Percentiles rank a stretch among this genome's conserved stretches.
phyloP scores from a whole-genome alignment of 2,888 invertebrate species.

The Pheosia tremula region DNA sequence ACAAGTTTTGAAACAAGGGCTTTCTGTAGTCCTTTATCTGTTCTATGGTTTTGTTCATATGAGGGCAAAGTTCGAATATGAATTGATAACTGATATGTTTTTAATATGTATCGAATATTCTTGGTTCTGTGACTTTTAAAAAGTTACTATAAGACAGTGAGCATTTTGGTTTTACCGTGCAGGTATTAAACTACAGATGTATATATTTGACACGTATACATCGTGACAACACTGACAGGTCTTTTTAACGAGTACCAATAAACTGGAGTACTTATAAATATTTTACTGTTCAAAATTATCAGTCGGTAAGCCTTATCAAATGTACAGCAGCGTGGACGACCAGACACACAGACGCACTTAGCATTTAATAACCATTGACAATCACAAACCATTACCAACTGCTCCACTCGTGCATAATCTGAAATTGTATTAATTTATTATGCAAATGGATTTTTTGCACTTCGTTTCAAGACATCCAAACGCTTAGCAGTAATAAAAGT shows the following conservation, averaged over 20 bases:
- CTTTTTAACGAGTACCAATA: not conserved
- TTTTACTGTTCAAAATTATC: slow-evolving; percentile 4
- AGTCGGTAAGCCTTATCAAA: slow-evolving; percentile 24
- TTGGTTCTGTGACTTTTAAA: too few relatives aligned
- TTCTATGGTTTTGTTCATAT: slow-evolving; percentile 14
- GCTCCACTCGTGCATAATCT: slow-evolving; percentile 34
- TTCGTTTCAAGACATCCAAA: slow-evolving; percentile 19
- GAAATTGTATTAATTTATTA: slow-evolving; percentile 44
- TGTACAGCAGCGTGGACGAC: slow-evolving; percentile 22
- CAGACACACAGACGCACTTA: slow-evolving; percentile 33
- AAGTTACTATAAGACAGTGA: too few relatives aligned
- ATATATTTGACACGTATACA: slow-evolving; percentile 3
- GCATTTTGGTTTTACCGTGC: too few relatives aligned
- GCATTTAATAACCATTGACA: slow-evolving; percentile 39
- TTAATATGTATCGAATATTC: not conserved
- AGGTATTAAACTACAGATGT: not conserved
- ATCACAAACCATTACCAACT: slow-evolving; percentile 40
- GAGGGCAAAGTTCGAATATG: slow-evolving; percentile 1
- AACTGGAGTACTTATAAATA: slow-evolving; percentile 2
- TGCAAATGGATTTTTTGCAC: slow-evolving; percentile 38
- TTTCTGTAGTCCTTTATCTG: too few relatives aligned
- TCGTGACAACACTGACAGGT: not conserved
- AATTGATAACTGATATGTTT: not conserved
- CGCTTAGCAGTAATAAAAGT: slow-evolving; percentile 8
- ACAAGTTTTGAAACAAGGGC: slow-evolving; percentile 17